phyloP scores from a whole-genome alignment of 2,113 vertebrate genomes.

The Psittacula cyanocephala region DNA sequence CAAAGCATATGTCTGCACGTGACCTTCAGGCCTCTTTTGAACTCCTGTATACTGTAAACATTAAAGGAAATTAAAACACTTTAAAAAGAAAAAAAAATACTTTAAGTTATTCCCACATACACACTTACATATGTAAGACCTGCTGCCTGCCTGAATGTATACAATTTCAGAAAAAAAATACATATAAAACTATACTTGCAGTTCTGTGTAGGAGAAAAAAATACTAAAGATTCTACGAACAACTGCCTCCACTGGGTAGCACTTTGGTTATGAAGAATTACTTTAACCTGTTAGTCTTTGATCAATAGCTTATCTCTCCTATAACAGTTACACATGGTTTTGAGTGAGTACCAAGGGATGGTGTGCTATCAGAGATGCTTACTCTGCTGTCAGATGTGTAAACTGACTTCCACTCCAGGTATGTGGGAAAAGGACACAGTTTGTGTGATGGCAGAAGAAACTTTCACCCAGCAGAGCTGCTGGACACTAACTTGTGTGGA shows the following conservation, averaged over 20 bases:
- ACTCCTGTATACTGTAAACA: not conserved
- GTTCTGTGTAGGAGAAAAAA: not conserved
- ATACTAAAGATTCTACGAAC: not conserved
- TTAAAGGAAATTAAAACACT: not conserved
- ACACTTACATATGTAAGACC: not conserved
- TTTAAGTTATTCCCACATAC: not conserved
- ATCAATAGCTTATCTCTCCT: not conserved
- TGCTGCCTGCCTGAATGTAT: not conserved
- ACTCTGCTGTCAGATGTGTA: not conserved
- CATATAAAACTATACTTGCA: not conserved
- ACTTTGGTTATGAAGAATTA: not conserved
- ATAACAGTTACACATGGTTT: accelerated
- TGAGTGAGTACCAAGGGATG: not conserved
- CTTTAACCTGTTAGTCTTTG: not conserved
- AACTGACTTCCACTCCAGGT: not conserved
- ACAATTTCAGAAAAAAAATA: not conserved
- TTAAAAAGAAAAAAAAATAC: not conserved
- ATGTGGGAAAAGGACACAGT: accelerated
- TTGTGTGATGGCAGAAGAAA: not conserved
- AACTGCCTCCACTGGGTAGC: not conserved
- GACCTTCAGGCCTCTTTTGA: not conserved
- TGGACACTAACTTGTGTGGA: not conserved
- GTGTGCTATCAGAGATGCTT: not conserved
- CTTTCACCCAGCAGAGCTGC: not conserved
- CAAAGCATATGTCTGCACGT: not conserved